These are phyloP conservation scores for Colostygia pectinataria DNA, from an alignment of 2,888 invertebrate genomes.

Conservation along the genomic window DNA sequence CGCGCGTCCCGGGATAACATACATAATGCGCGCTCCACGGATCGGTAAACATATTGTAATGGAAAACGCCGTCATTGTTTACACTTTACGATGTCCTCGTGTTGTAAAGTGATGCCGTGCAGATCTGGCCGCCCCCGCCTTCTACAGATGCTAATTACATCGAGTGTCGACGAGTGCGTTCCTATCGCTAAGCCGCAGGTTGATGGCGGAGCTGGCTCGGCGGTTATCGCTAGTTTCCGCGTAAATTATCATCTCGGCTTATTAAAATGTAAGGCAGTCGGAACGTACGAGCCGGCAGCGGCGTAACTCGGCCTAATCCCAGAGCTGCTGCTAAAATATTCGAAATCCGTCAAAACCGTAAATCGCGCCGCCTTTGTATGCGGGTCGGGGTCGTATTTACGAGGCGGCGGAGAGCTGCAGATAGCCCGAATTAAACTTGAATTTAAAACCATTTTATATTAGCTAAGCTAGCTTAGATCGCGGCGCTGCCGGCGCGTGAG, in stretches of 20 bases:
- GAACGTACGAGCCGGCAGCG: constrained; percentile 42
- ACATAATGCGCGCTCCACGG: constrained; percentile 80
- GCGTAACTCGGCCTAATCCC: constrained; percentile 65
- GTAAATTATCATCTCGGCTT: constrained; percentile 58
- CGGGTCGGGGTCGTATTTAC: constrained; percentile 68
- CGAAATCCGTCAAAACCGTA: constrained; percentile 79
- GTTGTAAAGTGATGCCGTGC: constrained; percentile 70
- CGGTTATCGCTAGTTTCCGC: constrained; percentile 28
- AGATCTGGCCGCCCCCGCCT: constrained; percentile 46
- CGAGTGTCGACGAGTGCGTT: constrained; percentile 31
- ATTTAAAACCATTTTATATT: constrained; percentile 84
- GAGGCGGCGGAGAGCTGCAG: constrained; percentile 68
- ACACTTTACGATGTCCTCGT: constrained; percentile 80
- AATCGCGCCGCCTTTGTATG: constrained; percentile 77
- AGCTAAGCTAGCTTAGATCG: constrained; percentile 83
- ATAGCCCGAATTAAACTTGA: constrained; percentile 82
- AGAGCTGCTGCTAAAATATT: constrained; percentile 67
- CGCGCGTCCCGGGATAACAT: constrained; percentile 79
- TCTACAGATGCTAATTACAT: constrained; percentile 37
- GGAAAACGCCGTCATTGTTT: constrained; percentile 82
- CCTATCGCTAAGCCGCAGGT: constrained; percentile 23
- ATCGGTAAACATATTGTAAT: constrained; percentile 84
- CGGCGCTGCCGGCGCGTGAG: constrained; percentile 84
- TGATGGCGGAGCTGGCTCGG: constrained; percentile 11
- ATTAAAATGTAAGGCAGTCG: constrained; percentile 51